phyloP scores from a whole-genome alignment of 2,113 vertebrate species.

The Cynoglossus semilaevis region DNA sequence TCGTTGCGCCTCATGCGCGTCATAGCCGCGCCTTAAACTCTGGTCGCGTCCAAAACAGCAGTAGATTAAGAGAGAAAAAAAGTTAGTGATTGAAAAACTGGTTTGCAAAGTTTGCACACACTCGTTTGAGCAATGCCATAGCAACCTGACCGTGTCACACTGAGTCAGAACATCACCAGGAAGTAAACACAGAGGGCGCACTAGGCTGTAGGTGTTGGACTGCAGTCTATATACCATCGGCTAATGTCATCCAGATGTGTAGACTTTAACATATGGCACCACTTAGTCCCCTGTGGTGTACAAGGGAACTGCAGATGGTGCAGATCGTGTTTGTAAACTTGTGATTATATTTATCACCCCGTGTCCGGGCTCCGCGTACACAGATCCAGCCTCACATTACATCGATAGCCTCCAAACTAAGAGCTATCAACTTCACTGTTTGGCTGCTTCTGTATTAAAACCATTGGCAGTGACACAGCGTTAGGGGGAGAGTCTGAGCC shows the following conservation, averaged over 20 bases:
- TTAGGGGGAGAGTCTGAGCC: constrained; percentile 32
- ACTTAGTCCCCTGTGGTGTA: neutral
- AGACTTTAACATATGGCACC: neutral
- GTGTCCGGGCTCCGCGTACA: neutral
- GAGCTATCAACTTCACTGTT: constrained; percentile 36
- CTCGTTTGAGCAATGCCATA: constrained; percentile 31
- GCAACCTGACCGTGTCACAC: constrained; percentile 8
- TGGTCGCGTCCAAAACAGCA: constrained; percentile 32
- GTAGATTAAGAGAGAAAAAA: neutral
- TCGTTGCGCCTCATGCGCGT: constrained; percentile 32
- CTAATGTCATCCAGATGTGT: constrained; percentile 29
- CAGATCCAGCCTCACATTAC: constrained; percentile 15
- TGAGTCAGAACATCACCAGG: neutral
- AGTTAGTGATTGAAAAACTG: neutral
- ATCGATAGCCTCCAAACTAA: constrained; percentile 18
- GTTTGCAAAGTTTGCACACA: constrained; percentile 24
- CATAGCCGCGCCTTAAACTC: constrained; percentile 32
- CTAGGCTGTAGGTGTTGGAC: neutral
- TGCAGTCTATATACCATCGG: neutral
- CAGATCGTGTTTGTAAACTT: neutral
- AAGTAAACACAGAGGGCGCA: neutral
- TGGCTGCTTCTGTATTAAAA: constrained; percentile 36
- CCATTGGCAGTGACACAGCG: constrained; percentile 30
- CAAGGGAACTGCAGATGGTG: neutral
- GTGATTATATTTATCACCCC: neutral